Base-by-base conservation (phyloP, 2,797 vertebrate genomes). In the Lutjanus campechanus region DNA sequence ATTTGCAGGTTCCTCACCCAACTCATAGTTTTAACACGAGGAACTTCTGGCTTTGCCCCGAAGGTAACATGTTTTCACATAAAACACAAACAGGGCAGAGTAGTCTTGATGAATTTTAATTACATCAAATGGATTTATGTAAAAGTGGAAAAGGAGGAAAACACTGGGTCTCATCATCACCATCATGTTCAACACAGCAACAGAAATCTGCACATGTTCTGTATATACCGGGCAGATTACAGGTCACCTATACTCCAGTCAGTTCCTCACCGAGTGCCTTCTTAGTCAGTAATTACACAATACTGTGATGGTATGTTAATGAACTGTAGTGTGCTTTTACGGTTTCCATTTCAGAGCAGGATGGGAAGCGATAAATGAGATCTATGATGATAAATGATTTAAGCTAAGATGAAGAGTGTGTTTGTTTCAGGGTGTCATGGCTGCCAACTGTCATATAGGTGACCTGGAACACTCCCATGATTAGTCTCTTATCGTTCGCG, bases 91-190 rank as follows among this genome's bases (percentile, higher is more conserved):
- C 76, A 19, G 12, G 80, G 55, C 50, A 85, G 51, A 19, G 40
- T 73, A 64, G 71, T 75, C 79, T 89, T 85, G 75, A 90, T 85
- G 69, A 82, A 76, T 91, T 89, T 95, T 95, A 93, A 92, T 95
- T 87, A 93, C 93, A 94, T 93, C 89, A 95, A 92, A 94, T 93
- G 91, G 85, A 85, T 94, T 95, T 88, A 95, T 95, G 94, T 89
- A 95, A 95, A 96, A 95, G 91, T 94, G 93, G 85, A 95, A 96
- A 95, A 94, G 76, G 87, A 89, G 85, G 77, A 84, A 89, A 91
- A 92, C 92, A 92, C 76, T 73, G 86, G 87, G 81, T 91, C 76
- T 89, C 83, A 68, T 85, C 65, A 65, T 58, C 81, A 84, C 68
- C 85, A 89, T 85, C 83, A 90, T 85, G 81, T 87, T 90, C 81